Evolutionary conservation across 2,888 invertebrate species (phyloP).

Genomic region (Amblyjoppa proteus): DNA sequence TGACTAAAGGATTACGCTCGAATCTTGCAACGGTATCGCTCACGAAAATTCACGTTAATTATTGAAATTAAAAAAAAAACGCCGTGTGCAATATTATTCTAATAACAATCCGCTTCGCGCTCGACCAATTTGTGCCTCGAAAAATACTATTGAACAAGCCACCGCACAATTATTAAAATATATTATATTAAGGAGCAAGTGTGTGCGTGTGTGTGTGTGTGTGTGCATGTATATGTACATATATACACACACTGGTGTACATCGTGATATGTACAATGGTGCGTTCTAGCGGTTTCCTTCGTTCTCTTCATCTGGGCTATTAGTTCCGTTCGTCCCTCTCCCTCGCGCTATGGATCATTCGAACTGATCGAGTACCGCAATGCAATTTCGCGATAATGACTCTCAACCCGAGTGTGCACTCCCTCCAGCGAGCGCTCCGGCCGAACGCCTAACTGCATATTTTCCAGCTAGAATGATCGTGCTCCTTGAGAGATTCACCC

Average conservation of each 20-base stretch:
- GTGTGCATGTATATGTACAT: no score
- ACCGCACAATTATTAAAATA: neutral
- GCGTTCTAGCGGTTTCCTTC: constrained; percentile 15
- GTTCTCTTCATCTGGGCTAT: constrained; percentile 34
- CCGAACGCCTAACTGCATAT: constrained; percentile 57
- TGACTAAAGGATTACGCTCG: no score
- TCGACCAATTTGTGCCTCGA: neutral
- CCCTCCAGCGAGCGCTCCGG: constrained; percentile 45
- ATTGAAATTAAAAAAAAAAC: no score
- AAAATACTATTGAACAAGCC: neutral
- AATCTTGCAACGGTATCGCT: no score
- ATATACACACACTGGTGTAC: neutral
- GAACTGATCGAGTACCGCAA: constrained; percentile 75
- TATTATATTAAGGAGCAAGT: neutral
- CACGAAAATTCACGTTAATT: no score
- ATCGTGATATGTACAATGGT: constrained; percentile 5
- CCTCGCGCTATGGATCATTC: constrained; percentile 44
- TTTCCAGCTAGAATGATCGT: constrained; percentile 23
- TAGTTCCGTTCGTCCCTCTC: constrained; percentile 23
- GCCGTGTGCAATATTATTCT: neutral
- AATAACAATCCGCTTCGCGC: neutral
- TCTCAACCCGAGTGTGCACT: constrained; percentile 53
- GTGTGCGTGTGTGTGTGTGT: no score
- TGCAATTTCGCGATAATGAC: constrained; percentile 74
- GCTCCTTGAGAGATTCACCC: constrained; percentile 36